Evolutionary conservation across 2,113 vertebrate species (phyloP).

Genomic region (Dryoscopus gambensis): DNA sequence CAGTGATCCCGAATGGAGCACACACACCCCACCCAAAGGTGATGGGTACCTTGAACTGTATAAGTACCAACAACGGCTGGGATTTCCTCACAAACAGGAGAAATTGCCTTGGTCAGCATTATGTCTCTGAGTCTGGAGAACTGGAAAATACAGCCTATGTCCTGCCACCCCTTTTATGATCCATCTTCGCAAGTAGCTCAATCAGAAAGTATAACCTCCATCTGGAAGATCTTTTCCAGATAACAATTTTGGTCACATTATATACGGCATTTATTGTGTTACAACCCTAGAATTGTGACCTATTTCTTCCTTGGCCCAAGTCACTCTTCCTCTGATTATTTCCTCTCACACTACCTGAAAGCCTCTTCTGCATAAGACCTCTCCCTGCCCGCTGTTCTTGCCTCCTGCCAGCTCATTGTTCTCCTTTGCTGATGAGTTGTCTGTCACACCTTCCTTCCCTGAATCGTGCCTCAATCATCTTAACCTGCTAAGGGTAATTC

Average conservation of each 20-base stretch:
- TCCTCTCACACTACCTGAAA: not conserved
- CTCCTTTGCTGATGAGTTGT: not conserved
- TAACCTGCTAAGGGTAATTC: not conserved
- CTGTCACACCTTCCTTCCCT: not conserved
- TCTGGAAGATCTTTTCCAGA: not conserved
- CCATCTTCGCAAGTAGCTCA: not conserved
- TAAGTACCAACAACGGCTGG: fast-evolving
- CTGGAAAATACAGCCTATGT: not conserved
- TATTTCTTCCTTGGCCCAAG: not conserved
- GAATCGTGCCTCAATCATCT: not conserved
- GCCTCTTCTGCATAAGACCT: not conserved
- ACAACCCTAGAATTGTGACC: not conserved
- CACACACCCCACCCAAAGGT: not conserved
- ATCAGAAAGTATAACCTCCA: not conserved
- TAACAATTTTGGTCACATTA: not conserved
- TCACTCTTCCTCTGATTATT: not conserved
- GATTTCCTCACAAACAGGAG: not conserved
- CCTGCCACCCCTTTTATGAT: not conserved
- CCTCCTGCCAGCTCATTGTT: not conserved
- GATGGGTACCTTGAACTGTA: not conserved
- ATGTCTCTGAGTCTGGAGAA: not conserved
- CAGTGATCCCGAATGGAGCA: not conserved
- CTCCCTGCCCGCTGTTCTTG: not conserved
- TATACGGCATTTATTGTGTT: not conserved
- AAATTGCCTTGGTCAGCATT: not conserved